A percentile compares a stretch with the other conserved stretches of the same genome.
Conservation (phyloP, 30 jellyfish, hydroid and myxozoan species). For the Turritopsis rubra region DNA sequence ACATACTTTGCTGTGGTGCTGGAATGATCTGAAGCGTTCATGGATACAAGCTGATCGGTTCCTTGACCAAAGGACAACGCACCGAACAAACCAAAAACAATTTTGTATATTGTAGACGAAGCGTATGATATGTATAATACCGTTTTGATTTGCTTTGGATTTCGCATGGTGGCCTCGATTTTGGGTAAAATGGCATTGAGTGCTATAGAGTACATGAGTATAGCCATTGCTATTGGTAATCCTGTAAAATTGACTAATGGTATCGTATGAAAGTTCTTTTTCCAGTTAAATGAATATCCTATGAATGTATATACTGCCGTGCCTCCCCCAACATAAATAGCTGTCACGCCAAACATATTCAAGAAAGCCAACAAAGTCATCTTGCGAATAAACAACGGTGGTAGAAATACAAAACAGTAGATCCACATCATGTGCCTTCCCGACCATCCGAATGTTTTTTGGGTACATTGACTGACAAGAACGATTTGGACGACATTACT, state of each 20-base stretch:
- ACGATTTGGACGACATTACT: conserved; percentile 33
- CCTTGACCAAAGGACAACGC: conserved; percentile 63
- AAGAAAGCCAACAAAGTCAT: conserved; percentile 61
- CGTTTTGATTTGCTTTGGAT: conserved; percentile 28
- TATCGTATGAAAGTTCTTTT: conserved; percentile 20
- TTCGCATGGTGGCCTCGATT: conserved; percentile 61
- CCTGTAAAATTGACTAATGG: conserved; percentile 43
- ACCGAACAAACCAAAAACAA: conserved; percentile 48
- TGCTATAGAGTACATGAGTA: conserved; percentile 33
- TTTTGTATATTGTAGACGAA: conserved; percentile 34
- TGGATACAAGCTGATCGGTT: conserved; percentile 32
- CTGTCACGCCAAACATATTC: conserved; percentile 38
- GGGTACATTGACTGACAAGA: conserved; percentile 43
- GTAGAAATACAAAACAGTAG: conserved; percentile 41
- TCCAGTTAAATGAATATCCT: conserved; percentile 34
- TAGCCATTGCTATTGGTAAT: conserved; percentile 48
- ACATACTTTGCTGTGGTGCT: background rate
- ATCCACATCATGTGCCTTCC: conserved; percentile 29
- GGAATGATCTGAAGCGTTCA: conserved; percentile 14
- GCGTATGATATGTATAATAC: conserved; percentile 38
- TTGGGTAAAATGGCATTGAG: conserved; percentile 55
- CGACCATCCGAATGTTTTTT: conserved; percentile 23
- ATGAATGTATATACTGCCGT: conserved; percentile 38
- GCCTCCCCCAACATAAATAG: conserved; percentile 40
- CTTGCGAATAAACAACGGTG: conserved; percentile 48